Conservation (phyloP, 2,888 invertebrate species). For the Diabrotica balteata region DNA sequence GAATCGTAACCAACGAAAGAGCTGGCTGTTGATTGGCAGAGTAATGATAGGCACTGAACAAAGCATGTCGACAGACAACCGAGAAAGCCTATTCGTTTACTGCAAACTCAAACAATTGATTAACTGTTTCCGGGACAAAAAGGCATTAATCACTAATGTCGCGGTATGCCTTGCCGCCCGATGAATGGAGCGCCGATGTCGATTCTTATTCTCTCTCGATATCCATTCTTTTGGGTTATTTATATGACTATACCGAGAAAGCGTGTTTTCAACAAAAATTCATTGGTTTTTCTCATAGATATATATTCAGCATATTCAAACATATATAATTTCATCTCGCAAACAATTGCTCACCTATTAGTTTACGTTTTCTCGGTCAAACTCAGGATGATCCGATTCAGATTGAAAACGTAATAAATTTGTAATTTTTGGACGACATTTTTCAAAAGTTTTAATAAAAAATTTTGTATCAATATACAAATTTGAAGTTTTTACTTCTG, state of each 20-base stretch:
- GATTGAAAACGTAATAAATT: too few relatives aligned
- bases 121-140: conserved; percentile 59
- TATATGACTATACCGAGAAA: conserved; percentile 14
- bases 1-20: conserved; percentile 26
- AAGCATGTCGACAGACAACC: conserved; percentile 57
- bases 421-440: too few relatives aligned
- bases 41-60: conserved; percentile 59
- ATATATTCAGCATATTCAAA: too few relatives aligned
- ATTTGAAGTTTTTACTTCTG: too few relatives aligned
- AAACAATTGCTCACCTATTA: too few relatives aligned
- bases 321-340: too few relatives aligned
- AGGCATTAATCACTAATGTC: conserved; percentile 57
- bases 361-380: too few relatives aligned
- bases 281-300: too few relatives aligned
- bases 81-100: conserved; percentile 52
- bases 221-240: conserved; percentile 21
- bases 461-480: too few relatives aligned
- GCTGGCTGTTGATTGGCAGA: conserved; percentile 54
- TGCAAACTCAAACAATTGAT: conserved; percentile 57
- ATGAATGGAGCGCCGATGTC: conserved; percentile 19
- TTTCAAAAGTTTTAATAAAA: too few relatives aligned
- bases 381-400: too few relatives aligned
- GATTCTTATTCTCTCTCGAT: conserved; percentile 20
- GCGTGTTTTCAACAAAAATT: background rate
- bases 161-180: conserved; percentile 32